phyloP scores from a whole-genome alignment of 2,113 vertebrate genomes.

The Arothron firmamentum region DNA sequence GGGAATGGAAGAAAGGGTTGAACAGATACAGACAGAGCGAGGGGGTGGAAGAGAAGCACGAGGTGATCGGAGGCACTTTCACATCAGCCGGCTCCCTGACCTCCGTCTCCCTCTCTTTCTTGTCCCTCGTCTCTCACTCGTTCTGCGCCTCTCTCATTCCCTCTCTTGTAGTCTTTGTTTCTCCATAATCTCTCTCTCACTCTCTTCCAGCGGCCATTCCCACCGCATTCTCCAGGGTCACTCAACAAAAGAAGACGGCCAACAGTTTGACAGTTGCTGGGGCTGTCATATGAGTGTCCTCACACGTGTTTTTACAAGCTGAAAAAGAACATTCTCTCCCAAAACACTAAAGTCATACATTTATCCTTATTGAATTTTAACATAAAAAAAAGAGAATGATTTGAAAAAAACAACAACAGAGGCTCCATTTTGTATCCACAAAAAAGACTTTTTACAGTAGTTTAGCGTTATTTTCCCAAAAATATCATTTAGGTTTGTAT shows the following conservation, averaged over 20 bases:
- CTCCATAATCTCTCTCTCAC: slow-evolving; percentile 58
- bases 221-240: slow-evolving; percentile 69
- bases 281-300: slow-evolving; percentile 58
- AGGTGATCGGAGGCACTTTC: slow-evolving; percentile 67
- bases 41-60: slow-evolving; percentile 65
- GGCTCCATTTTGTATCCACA: too few species aligned
- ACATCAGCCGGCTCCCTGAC: slow-evolving; percentile 64
- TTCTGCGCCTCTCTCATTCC: slow-evolving; percentile 42
- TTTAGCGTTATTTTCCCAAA: too few species aligned
- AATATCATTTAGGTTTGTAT: too few species aligned
- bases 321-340: neutral
- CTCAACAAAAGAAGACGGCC: slow-evolving; percentile 62
- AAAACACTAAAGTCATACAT: neutral
- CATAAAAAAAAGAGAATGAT: too few species aligned
- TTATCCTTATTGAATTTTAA: too few species aligned
- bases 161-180: slow-evolving; percentile 46
- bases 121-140: slow-evolving; percentile 29
- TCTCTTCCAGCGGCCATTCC: slow-evolving; percentile 63
- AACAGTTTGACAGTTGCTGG: slow-evolving; percentile 57
- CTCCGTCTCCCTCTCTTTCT: slow-evolving; percentile 25
- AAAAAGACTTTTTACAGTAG: too few species aligned
- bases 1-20: slow-evolving; percentile 61
- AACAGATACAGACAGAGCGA: slow-evolving; percentile 58
- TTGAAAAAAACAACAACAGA: too few species aligned
- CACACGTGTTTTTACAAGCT: slow-evolving; percentile 7